Conservation (phyloP, 2,797 vertebrate genomes). For the Emys orbicularis region DNA sequence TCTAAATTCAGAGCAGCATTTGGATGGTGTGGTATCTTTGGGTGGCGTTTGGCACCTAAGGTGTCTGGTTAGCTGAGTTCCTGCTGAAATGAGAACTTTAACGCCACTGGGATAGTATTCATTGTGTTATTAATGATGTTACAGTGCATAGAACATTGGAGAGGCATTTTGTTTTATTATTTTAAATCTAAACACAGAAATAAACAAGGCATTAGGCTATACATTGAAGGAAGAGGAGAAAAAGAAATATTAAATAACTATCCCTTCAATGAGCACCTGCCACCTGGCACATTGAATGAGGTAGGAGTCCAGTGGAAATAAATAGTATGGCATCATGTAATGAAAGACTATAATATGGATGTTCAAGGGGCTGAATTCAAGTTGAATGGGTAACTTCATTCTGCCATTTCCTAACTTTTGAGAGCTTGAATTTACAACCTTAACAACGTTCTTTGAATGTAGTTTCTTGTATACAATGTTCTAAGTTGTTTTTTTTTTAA, state of each 20-base stretch:
- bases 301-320: accelerated
- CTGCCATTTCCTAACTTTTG: no score
- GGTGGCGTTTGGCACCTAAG: not conserved
- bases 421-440: not conserved
- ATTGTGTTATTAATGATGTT: accelerated
- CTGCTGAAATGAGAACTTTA: not conserved
- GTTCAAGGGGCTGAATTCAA: not conserved
- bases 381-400: not conserved
- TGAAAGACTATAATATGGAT: not conserved
- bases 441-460: not conserved
- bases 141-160: not conserved
- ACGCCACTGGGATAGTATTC: not conserved
- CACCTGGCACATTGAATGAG: accelerated
- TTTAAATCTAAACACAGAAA: not conserved
- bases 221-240: accelerated
- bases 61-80: not conserved
- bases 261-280: not conserved
- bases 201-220: not conserved
- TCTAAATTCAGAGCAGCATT: not conserved
- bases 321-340: not conserved
- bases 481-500: not conserved
- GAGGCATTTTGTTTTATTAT: not conserved
- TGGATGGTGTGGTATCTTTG: not conserved
- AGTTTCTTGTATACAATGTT: not conserved
- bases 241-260: not conserved